These are phyloP conservation scores for Bambusicola thoracicus DNA, from an alignment of 2,113 vertebrate genomes.

Conservation along the genomic window DNA sequence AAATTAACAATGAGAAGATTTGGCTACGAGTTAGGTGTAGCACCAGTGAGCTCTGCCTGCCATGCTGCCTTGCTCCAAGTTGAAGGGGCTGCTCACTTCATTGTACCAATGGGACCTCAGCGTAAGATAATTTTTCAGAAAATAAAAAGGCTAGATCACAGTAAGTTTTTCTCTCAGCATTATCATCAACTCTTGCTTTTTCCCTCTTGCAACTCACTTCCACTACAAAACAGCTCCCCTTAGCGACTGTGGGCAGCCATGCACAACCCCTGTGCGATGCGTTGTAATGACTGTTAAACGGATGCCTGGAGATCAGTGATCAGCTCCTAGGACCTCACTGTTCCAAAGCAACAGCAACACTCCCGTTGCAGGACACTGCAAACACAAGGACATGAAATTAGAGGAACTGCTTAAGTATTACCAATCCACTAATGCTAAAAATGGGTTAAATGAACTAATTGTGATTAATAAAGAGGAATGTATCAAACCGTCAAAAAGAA, in stretches of 20 bases:
- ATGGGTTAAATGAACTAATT: neutral
- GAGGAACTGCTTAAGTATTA: neutral
- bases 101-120: neutral
- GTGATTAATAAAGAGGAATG: neutral
- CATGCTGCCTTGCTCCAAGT: neutral
- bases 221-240: conserved; percentile 44
- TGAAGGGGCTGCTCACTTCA: neutral
- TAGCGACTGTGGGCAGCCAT: neutral
- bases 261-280: neutral
- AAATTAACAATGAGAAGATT: neutral
- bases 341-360: neutral
- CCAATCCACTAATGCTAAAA: neutral
- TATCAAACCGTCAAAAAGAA: neutral
- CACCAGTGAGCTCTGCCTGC: neutral
- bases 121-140: neutral
- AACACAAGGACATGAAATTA: neutral
- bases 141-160: neutral
- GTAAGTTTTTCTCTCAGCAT: neutral
- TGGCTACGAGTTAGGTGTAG: neutral
- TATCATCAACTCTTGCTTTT: neutral
- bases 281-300: neutral
- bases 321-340: neutral
- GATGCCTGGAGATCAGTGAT: neutral
- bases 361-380: neutral
- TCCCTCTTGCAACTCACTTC: neutral